Evolutionary conservation across 2,797 vertebrate genomes (phyloP), one percentile per base, ranked within the genome.

Genomic region (Myiothlypis coronata): DNA sequence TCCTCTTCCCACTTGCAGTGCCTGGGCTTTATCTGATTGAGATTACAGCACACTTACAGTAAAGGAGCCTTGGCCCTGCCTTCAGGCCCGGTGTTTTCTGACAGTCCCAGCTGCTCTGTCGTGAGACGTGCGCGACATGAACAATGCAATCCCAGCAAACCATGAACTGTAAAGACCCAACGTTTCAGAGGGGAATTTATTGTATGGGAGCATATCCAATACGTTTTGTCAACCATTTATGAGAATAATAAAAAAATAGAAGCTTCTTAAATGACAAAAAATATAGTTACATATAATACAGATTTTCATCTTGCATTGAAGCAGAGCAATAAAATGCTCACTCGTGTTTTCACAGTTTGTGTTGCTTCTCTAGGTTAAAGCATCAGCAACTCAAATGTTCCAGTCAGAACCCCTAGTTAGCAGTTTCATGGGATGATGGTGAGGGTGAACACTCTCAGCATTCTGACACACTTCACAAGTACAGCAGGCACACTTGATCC

Each of bases 161-260:
- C 90, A 97, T 17, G 77, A 94, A 96, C 53, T 80, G 55, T 83
- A 91, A 95, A 96, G 94, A 94, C 92, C 96, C 93, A 95, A 64
- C 89, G 89, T 97, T 97, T 97, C 96, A 96, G 94, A 94, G 96
- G 97, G 96, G 96, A 83, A 96, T 98, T 98, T 98, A 98, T 98
- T 98, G 77, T 89, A 94, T 96, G 94, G 97, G 96, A 97, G 95
- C 97, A 96, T 96, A 97, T 96, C 89, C 95, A 96, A 37, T 96
- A 96, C 59, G 85, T 94, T 93, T 96, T 61, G 92, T 97, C 96
- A 96, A 96, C 91, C 95, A 88, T 89, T 97, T 94, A 97, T 96
- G 96, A 96, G 93, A 97, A 97, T 97, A 97, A 98, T 97, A 97
- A 98, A 97, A 97, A 98, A 98, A 98, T 96, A 98, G 86, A 97